Evolutionary conservation across 2,888 invertebrate species (phyloP).

Genomic region (Polietes domitor): DNA sequence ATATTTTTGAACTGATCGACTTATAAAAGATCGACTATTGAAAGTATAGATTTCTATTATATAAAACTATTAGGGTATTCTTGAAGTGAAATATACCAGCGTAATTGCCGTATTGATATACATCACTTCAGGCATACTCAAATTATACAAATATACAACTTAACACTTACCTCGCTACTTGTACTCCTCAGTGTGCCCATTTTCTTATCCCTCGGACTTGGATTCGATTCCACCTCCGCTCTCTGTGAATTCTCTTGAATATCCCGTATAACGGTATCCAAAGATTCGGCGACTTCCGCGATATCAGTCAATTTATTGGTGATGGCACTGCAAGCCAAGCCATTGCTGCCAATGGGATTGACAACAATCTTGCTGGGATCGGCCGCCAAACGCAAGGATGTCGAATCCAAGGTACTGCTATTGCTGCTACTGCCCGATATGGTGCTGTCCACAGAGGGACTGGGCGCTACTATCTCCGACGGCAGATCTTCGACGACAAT

Average conservation of each 20-base stretch:
- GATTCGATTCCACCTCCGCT: slow-evolving; percentile 69
- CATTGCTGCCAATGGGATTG: slow-evolving; percentile 81
- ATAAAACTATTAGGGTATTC: too few relatives aligned
- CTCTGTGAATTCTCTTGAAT: slow-evolving; percentile 78
- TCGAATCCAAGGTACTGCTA: slow-evolving; percentile 39
- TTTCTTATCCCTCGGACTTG: slow-evolving; percentile 74
- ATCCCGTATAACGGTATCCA: slow-evolving; percentile 84
- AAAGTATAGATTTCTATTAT: too few relatives aligned
- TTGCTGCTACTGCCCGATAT: slow-evolving; percentile 67
- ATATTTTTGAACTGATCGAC: too few relatives aligned
- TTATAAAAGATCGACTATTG: too few relatives aligned
- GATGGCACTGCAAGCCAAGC: slow-evolving; percentile 85
- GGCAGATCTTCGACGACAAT: slow-evolving; percentile 75
- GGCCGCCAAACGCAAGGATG: slow-evolving; percentile 43
- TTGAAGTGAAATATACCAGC: too few relatives aligned
- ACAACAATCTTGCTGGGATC: slow-evolving; percentile 70
- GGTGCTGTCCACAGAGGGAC: slow-evolving; percentile 67
- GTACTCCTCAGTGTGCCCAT: slow-evolving; percentile 70
- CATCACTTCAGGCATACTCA: too few relatives aligned
- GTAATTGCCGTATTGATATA: too few relatives aligned
- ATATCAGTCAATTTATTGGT: slow-evolving; percentile 85
- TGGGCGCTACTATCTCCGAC: slow-evolving; percentile 68
- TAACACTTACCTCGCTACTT: slow-evolving; percentile 73
- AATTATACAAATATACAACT: too few relatives aligned
- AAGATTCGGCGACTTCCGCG: slow-evolving; percentile 85